Percentiles rank a stretch among this genome's conserved stretches.
Conservation (phyloP, 2,113 vertebrate species). For the Lepus timidus region DNA sequence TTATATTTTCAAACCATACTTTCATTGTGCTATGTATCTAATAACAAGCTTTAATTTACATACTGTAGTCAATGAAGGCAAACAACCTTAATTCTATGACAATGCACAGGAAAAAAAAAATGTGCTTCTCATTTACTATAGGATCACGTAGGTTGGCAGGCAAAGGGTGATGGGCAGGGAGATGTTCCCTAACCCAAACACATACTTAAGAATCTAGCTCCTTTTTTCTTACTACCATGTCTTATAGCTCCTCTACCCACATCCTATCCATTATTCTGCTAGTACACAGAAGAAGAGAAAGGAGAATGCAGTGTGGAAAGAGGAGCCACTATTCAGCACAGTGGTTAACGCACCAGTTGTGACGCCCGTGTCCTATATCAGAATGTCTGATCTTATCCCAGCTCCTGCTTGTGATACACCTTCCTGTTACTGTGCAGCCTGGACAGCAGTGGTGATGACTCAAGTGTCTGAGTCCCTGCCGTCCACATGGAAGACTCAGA, state of each 20-base stretch:
- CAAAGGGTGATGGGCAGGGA: rapidly evolving
- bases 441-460: too few relatives aligned
- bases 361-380: too few relatives aligned
- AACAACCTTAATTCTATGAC: background rate
- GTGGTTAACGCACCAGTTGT: too few relatives aligned
- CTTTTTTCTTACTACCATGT: background rate
- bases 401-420: too few relatives aligned
- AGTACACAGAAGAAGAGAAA: background rate
- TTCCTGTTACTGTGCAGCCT: too few relatives aligned
- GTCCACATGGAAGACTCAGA: too few relatives aligned
- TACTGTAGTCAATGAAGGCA: background rate
- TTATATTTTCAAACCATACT: background rate
- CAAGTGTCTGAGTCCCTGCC: too few relatives aligned
- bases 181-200: background rate
- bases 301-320: background rate
- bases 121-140: rapidly evolving
- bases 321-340: too few relatives aligned
- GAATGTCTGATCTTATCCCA: too few relatives aligned
- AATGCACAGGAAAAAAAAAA: background rate
- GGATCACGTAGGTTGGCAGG: background rate
- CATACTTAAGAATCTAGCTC: background rate
- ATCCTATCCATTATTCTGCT: background rate
- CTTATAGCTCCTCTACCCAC: background rate
- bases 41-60: background rate
- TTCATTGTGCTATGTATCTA: background rate